Conservation (phyloP, 2,797 vertebrate genomes). For the Sebastes alutus region DNA sequence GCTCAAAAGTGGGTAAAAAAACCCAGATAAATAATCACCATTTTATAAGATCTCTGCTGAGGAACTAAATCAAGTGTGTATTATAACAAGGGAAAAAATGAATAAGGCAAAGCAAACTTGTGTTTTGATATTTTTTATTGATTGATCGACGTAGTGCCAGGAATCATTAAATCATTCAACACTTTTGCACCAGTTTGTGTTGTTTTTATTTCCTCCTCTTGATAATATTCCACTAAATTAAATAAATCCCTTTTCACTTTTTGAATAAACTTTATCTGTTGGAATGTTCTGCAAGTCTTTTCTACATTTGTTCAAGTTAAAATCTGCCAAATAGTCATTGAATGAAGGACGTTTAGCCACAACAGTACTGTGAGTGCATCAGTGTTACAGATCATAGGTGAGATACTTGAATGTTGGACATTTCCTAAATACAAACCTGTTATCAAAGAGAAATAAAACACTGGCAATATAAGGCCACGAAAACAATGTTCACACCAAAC, state of each 20-base stretch:
- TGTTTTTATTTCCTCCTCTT: slow-evolving; percentile 22
- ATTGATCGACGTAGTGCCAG: slow-evolving; percentile 52
- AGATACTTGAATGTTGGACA: slow-evolving; percentile 52
- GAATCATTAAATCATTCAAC: slow-evolving; percentile 59
- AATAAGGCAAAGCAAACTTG: slow-evolving; percentile 17
- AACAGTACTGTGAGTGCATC: slow-evolving; percentile 39
- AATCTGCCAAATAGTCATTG: slow-evolving; percentile 29
- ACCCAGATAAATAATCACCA: neutral
- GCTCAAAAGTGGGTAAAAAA: neutral
- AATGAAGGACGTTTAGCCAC: slow-evolving; percentile 47
- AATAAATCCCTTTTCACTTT: slow-evolving; percentile 20
- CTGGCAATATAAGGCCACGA: slow-evolving; percentile 76
- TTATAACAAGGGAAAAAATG: neutral
- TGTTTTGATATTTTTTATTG: slow-evolving; percentile 72
- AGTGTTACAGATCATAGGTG: slow-evolving; percentile 50
- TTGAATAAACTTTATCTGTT: slow-evolving; percentile 24
- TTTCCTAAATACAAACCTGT: slow-evolving; percentile 64
- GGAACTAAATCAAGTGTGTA: neutral
- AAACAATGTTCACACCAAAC: slow-evolving; percentile 70
- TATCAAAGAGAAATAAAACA: slow-evolving; percentile 72
- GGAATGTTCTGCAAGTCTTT: slow-evolving; percentile 58
- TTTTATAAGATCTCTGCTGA: neutral
- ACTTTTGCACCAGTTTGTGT: slow-evolving; percentile 43
- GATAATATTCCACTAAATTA: slow-evolving; percentile 8
- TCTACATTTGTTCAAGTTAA: slow-evolving; percentile 9